Percentiles rank a stretch among this genome's conserved stretches.
phyloP scores from a whole-genome alignment of 92 coral and sea anemone species.

The Nematostella vectensis region DNA sequence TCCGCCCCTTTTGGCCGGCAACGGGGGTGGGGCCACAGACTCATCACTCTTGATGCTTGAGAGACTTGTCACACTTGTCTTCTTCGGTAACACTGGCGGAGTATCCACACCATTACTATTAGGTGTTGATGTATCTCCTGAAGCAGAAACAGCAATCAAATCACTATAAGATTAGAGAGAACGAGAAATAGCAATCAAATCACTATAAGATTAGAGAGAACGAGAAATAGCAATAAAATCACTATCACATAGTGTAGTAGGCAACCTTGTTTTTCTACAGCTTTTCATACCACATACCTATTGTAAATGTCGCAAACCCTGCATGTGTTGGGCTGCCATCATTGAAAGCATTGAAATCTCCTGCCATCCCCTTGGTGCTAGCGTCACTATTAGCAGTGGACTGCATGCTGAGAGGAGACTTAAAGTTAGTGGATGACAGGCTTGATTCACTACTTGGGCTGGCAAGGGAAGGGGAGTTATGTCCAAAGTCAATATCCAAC shows the following conservation, averaged over 20 bases:
- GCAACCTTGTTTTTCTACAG: too few species aligned
- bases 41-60: slow-evolving; percentile 20
- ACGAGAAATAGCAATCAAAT: too few species aligned
- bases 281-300: too few species aligned
- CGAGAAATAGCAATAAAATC: too few species aligned
- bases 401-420: not conserved
- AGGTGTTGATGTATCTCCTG: slow-evolving; percentile 2
- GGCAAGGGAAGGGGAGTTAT: slow-evolving; percentile 22
- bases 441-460: slow-evolving; percentile 46
- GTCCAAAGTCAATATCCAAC: slow-evolving; percentile 68
- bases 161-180: too few species aligned
- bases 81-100: slow-evolving; percentile 64
- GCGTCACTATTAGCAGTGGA: slow-evolving; percentile 2
- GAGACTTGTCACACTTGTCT: slow-evolving; percentile 27
- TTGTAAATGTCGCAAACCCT: not conserved
- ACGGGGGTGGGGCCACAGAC: slow-evolving; percentile 52
- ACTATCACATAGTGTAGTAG: too few species aligned
- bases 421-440: slow-evolving; percentile 4
- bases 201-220: too few species aligned
- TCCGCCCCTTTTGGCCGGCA: slow-evolving; percentile 60
- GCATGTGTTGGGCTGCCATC: too few species aligned
- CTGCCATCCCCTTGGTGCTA: not conserved
- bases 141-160: too few species aligned
- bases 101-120: slow-evolving; percentile 33
- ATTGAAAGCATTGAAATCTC: not conserved